These are phyloP conservation scores for Phainopepla nitens DNA, from an alignment of 2,113 vertebrate genomes.

Conservation along the genomic window DNA sequence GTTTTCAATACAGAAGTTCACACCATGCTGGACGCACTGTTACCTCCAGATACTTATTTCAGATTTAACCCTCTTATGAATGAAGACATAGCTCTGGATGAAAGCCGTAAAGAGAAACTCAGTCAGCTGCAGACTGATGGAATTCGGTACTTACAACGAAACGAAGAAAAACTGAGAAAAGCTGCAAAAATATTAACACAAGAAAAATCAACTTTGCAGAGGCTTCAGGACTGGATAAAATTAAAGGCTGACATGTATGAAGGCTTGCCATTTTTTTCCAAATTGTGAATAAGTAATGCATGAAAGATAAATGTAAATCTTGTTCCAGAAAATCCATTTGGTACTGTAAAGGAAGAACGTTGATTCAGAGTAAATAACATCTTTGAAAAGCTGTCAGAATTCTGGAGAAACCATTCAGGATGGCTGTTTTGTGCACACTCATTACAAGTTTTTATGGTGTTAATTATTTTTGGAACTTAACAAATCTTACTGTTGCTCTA, in stretches of 20 bases:
- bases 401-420: not conserved
- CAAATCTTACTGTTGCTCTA: conserved; percentile 29
- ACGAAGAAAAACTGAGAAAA: conserved; percentile 88
- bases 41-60: conserved; percentile 89
- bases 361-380: not conserved
- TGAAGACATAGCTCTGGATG: conserved; percentile 90
- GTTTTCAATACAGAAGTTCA: conserved; percentile 86
- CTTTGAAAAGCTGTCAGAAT: not conserved
- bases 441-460: conserved; percentile 40
- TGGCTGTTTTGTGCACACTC: not conserved
- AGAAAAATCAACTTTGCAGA: conserved; percentile 84
- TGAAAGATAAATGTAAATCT: conserved; percentile 14
- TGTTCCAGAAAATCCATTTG: not conserved
- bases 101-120: conserved; percentile 91
- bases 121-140: conserved; percentile 84
- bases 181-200: conserved; percentile 80
- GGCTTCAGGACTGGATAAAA: conserved; percentile 82
- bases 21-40: conserved; percentile 87
- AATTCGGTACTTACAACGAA: conserved; percentile 85
- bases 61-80: conserved; percentile 93
- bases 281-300: conserved; percentile 70
- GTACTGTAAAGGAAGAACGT: not conserved
- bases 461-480: conserved; percentile 48
- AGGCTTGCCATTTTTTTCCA: conserved; percentile 78
- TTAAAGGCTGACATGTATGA: conserved; percentile 86